phyloP scores from a whole-genome alignment of 1,140 invertebrate species.

The Drosophila fuyamai region DNA sequence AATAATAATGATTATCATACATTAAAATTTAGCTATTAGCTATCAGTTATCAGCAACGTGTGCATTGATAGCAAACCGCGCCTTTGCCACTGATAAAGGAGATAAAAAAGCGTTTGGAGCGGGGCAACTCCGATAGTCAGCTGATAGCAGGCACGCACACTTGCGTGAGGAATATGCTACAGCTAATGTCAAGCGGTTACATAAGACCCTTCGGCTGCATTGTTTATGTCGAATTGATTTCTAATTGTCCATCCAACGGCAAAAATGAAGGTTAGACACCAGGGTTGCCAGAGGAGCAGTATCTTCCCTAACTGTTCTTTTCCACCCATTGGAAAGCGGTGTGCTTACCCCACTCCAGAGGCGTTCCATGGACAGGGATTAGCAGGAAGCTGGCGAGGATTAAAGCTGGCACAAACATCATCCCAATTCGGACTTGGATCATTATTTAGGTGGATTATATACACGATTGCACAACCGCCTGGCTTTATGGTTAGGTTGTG shows the following conservation, averaged over 20 bases:
- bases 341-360: slow-evolving; percentile 42
- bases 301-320: slow-evolving; percentile 21
- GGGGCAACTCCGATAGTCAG: slow-evolving; percentile 47
- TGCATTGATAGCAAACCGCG: slow-evolving; percentile 42
- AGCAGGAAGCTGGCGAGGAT: slow-evolving; percentile 29
- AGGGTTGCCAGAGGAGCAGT: slow-evolving; percentile 15
- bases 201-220: slow-evolving; percentile 32
- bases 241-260: not conserved
- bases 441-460: slow-evolving; percentile 13
- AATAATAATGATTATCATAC: slow-evolving; percentile 24
- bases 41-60: slow-evolving; percentile 44
- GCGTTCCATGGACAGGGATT: slow-evolving; percentile 22
- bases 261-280: slow-evolving; percentile 33
- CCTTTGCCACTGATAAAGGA: slow-evolving; percentile 31
- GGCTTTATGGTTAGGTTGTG: slow-evolving; percentile 34
- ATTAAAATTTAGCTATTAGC: slow-evolving; percentile 18
- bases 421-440: slow-evolving; percentile 17
- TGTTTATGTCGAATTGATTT: slow-evolving; percentile 48
- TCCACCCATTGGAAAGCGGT: slow-evolving; percentile 3
- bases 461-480: slow-evolving; percentile 41
- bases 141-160: slow-evolving; percentile 34
- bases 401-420: slow-evolving; percentile 6
- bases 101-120: slow-evolving; percentile 21
- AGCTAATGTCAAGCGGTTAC: slow-evolving; percentile 43
- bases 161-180: slow-evolving; percentile 23